Evolutionary conservation across 2,888 invertebrate genomes (phyloP).

Genomic region (Argynnis bischoffii): DNA sequence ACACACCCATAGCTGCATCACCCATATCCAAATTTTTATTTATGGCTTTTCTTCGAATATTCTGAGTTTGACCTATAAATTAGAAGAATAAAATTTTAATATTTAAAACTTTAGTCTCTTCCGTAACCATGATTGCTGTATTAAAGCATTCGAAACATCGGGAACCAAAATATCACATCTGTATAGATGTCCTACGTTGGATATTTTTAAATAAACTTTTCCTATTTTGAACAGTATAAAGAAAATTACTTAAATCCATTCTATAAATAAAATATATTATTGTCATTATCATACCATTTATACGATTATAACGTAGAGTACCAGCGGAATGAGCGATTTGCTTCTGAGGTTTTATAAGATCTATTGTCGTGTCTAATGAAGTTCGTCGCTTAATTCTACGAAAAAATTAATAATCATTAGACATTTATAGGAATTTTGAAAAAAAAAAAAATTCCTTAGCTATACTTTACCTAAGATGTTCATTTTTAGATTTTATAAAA

Average conservation of each 20-base stretch:
- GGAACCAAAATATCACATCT: no score
- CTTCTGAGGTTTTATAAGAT: conserved; percentile 59
- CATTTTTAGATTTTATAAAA: conserved; percentile 13
- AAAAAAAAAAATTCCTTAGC: neutral
- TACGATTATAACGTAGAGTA: conserved; percentile 58
- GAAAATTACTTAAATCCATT: neutral
- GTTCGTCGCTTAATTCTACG: conserved; percentile 63
- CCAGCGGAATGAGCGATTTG: conserved; percentile 71
- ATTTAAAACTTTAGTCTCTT: no score
- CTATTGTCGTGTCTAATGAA: conserved; percentile 66
- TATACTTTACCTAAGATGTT: conserved; percentile 47
- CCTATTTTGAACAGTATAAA: no score
- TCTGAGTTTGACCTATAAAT: conserved; percentile 41
- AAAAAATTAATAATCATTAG: neutral
- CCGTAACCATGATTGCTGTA: no score
- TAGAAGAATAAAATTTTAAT: neutral
- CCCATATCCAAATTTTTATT: conserved; percentile 59
- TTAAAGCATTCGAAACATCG: no score
- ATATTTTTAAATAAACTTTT: no score
- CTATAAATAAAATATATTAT: no score
- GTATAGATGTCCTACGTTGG: no score
- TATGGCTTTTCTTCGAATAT: conserved; percentile 57
- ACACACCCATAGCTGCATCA: conserved; percentile 53
- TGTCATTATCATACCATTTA: conserved; percentile 50
- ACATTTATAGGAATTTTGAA: neutral